Base-by-base conservation (phyloP, 1,140 invertebrate species). In the Drosophila lacertosa region DNA sequence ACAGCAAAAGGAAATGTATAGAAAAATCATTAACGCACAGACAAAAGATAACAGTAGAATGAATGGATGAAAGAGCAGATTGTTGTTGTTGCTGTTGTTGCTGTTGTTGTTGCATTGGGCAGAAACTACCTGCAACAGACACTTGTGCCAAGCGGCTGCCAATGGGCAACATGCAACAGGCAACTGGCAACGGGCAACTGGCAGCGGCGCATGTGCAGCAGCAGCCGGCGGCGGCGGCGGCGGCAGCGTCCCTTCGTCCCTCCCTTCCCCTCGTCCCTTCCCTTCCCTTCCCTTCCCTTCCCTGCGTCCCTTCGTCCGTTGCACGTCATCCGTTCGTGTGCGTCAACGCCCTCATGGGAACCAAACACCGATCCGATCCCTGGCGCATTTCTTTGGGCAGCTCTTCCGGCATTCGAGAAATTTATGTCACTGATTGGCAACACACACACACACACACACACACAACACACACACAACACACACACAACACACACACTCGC, bases 1-100 rank as follows among this genome's bases (percentile, higher is more conserved):
- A n/a, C n/a, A n/a, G n/a, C n/a, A n/a, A n/a, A 80, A 86, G 81
- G 77, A 84, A 86, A 88, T 82, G 77, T 88, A 86, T 88, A 89
- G 82, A 89, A 88, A 86, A 86, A 86, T 86, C 82, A 86, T 86
- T 86, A 86, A 88, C 74, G 82, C 82, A 82, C 65, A 86, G 82
- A 86, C 82, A 88, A 86, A 82, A 86, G 81, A 86, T 86, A 86
- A 88, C 76, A 80, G 60, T 47, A 57, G 45, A 44, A 32, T 20
- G 40, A 26, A 42, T n/a, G 33, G 11, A 3, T 18, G 9, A 10
- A 29, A 22, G 39, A 45, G 29, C 3, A 18, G 26, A 13, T 32
- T 29, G 37, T n/a, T 18, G 33, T 3, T n/a, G 20, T 16, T 45
- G 40, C 40, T 32, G n/a, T n/a, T n/a, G n/a, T n/a, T n/a, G n/a